phyloP scores from a whole-genome alignment of 2,113 vertebrate genomes.

The Siniperca chuatsi region DNA sequence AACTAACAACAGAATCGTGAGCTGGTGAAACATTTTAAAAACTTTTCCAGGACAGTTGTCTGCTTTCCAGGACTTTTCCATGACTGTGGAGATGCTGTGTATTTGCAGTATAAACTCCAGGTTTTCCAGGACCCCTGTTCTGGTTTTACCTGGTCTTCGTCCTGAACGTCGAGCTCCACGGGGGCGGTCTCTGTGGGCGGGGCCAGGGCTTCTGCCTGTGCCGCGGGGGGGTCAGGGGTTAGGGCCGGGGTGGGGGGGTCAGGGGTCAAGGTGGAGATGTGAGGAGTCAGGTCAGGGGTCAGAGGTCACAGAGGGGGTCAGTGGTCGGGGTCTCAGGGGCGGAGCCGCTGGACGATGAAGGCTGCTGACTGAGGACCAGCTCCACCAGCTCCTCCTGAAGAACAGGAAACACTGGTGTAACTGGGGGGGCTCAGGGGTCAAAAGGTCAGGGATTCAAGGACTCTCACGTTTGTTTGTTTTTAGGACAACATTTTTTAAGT shows the following conservation, averaged over 20 bases:
- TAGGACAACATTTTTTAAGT: no score
- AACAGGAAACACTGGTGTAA: background rate
- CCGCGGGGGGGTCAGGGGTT: background rate
- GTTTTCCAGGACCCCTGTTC: background rate
- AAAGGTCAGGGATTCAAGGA: background rate
- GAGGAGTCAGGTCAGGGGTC: background rate
- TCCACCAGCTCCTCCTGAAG: conserved; percentile 92
- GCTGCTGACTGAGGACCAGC: conserved; percentile 90
- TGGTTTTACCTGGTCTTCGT: conserved; percentile 74
- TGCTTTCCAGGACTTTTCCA: background rate
- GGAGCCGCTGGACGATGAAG: conserved; percentile 65
- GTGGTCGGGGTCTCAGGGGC: conserved; percentile 19
- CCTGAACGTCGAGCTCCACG: conserved; percentile 23
- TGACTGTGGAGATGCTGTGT: no score
- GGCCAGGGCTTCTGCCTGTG: background rate
- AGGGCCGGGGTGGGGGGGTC: conserved; percentile 1
- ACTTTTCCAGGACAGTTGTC: background rate
- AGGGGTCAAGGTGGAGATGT: conserved; percentile 8
- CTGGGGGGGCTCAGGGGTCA: background rate
- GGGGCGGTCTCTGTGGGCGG: conserved; percentile 18
- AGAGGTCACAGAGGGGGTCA: conserved; percentile 32
- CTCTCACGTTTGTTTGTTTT: background rate
- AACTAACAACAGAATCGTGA: background rate
- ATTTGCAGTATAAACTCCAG: background rate
- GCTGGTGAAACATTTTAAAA: no score